Evolutionary conservation across 2,888 invertebrate species (phyloP), one percentile per base, ranked within the genome.

Genomic region (Macrosiphum euphorbiae): DNA sequence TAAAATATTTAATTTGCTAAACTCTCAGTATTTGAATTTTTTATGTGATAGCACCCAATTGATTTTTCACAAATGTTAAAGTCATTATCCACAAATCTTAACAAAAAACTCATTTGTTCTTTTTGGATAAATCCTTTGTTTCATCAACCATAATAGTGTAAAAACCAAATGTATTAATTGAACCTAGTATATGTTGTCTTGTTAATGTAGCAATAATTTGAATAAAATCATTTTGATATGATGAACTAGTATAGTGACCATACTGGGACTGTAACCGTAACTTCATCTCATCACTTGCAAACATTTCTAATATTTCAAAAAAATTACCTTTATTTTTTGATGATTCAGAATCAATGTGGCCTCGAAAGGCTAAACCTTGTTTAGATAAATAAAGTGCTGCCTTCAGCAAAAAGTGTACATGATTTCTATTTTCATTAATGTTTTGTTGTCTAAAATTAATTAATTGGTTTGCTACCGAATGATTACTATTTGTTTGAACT

Each of bases 81-180:
- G 35, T 78, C 78, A 35, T 61, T 78, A 35, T 78, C 78, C 78
- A 78, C 35, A 78, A 78, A 78, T 78, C n/a, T 78, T 78, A 78
- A 78, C 5, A 78, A 78, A 78, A 67, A 78, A 78, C 58, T 58
- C 11, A 78, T 78, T 35, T 78, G 78, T 78, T 78, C 78, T 78
- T 78, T 78, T 78, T 78, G 35, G 78, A 78, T 78, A 78, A 35
- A 78, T 78, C 78, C 35, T 78, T 78, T 78, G 78, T 78, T 78
- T 78, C 78, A 78, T 78, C 78, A n/a, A 78, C 78, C 35, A 78
- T 78, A 20, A 78, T 35, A 78, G 78, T 78, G 78, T 78, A 78
- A 78, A 78, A 3, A 16, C 78, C 28, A 78, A 78, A 78, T 78
- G 16, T 78, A 78, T 35, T 78, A 1, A 78, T 78, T 78, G 78